Conservation (phyloP, 2,113 vertebrate species). For the Lamprologus speciosus region DNA sequence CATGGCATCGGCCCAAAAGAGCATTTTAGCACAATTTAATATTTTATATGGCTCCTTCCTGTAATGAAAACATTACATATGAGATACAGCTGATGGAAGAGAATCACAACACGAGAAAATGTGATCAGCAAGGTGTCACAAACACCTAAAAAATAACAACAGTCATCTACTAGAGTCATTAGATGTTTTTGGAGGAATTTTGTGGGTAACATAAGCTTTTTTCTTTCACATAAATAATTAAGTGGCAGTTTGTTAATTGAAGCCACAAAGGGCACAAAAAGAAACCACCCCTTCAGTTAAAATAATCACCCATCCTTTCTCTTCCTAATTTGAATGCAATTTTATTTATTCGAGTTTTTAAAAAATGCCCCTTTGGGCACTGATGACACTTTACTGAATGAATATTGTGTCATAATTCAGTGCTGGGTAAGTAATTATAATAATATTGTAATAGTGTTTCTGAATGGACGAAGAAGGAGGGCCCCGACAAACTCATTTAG, state of each 20-base stretch:
- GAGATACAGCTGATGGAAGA: background rate
- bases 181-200: background rate
- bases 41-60: slow-evolving; percentile 34
- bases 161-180: background rate
- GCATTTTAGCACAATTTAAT: slow-evolving; percentile 45
- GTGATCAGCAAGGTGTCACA: background rate
- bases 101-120: background rate
- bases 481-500: slow-evolving; percentile 20
- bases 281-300: background rate
- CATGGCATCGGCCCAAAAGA: slow-evolving; percentile 43
- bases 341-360: background rate
- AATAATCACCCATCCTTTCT: background rate
- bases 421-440: slow-evolving; percentile 1
- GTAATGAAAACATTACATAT: slow-evolving; percentile 33
- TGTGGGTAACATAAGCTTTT: background rate
- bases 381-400: background rate
- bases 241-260: background rate
- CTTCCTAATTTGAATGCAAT: background rate
- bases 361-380: background rate
- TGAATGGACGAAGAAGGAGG: background rate
- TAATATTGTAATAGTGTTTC: slow-evolving; percentile 13
- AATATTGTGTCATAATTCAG: background rate
- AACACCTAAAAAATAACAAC: background rate
- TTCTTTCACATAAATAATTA: background rate
- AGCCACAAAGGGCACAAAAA: background rate